Base-by-base conservation (phyloP, 2,113 vertebrate species). In the Grammomys surdaster region DNA sequence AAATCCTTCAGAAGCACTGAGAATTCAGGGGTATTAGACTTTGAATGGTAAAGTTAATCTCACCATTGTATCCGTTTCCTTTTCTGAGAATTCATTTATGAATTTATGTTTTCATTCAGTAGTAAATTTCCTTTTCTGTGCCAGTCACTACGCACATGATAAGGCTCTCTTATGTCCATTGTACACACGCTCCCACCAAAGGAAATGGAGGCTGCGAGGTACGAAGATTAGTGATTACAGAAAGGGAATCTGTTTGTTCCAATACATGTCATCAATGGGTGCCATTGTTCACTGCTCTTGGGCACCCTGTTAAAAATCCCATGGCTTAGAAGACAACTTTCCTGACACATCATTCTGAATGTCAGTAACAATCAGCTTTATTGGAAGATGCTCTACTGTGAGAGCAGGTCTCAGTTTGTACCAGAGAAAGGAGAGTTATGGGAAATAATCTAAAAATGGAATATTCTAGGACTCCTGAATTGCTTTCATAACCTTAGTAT, bases 21-120 rank as follows among this genome's bases (percentile, higher is more conserved):
- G 28, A 92, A 96, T 0, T 56, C 56, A 54, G 70, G 94, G 70
- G 2, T 36, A 0, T 5, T 77, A 70, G 63, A 90, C 93, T 82
- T 33, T 67, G 86, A 95, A 97, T 72, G 63, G 31, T 88, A 46
- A 97, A 89, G 82, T 51, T 5, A 0, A 51, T 89, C 87, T 96
- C 95, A 90, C 48, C 65, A 60, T 81, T 3, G 0, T 36, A 24
- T 40, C 3, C 72, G 77, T 97, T 98, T 97, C 89, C 73, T 65
- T 96, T 33, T 67, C 67, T 81, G 31, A 94, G 14, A 94, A 96
- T 86, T 67, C 65, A 54, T 54, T 67, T 36, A n/a, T 48, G 33
- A 58, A 54, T 54, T 67, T 36, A n/a, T 48, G 33, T 90, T 89
- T 92, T 92, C 40, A 16, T 86, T 36, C 17, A 54, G 69, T n/a